Evolutionary conservation across 2,888 invertebrate genomes (phyloP), one percentile per base, ranked within the genome.

Genomic region (Myopa testacea): DNA sequence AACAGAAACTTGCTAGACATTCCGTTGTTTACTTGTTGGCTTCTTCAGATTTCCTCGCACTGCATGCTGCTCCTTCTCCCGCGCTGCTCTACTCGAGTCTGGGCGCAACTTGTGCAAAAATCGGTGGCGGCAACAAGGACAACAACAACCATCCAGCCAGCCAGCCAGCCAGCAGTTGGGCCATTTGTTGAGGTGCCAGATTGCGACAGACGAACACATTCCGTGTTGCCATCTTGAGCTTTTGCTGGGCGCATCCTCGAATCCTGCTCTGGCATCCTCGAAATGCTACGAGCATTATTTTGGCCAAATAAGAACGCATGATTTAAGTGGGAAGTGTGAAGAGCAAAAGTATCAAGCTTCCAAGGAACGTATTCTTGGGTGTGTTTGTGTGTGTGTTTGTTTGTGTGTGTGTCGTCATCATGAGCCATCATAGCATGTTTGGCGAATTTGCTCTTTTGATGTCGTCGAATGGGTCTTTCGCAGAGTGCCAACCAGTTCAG

Each of bases 1-100:
- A 75, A 69, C 40, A 60, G 69, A 60, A 75, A 69, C 69, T 69
- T 75, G 75, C 68, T 60, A 69, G 75, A 69, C 75, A 75, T 69
- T 75, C 68, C 60, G 75, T 69, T 75, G 65, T 55, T 62, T 52
- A 45, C 12, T 75, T 68, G 75, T 75, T 75, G 67, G 50, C 63
- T 73, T 62, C 63, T 63, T 73, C 52, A 34, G 40, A 60, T 40
- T 73, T 73, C 63, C 62, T 73, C 37, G 12, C 65, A 3, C 38
- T 37, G 12, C 7, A 4, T 55, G 72, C 40, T 62, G 40, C 10
- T 34, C 16, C 26, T 74, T 45, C 34, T 63, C 26, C n/a, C 68
- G n/a, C 4, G 55, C 58, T 26, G 16, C 58, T 75, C 10, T 45
- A 6, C 45, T 45, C 10, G 45, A 1, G 55, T 16, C 55, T 55